Evolutionary conservation across 2,797 vertebrate species (phyloP).

Genomic region (Tamandua tetradactyla): DNA sequence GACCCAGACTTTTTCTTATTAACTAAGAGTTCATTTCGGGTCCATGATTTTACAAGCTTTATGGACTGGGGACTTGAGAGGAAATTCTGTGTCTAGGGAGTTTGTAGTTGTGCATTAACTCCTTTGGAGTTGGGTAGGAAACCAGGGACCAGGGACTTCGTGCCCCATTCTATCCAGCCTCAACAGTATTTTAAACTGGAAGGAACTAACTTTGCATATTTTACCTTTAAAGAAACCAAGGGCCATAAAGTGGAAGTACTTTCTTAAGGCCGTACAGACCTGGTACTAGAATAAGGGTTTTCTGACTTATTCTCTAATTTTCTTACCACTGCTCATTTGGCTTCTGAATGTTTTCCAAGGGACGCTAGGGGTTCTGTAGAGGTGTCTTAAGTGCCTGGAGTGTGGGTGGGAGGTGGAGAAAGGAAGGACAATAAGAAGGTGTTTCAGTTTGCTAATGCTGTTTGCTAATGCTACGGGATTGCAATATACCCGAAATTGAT

Average conservation of each 20-base stretch:
- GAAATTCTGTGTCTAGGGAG: no score
- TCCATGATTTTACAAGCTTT: no score
- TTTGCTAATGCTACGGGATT: no score
- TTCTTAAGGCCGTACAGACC: not conserved
- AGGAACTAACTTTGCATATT: not conserved
- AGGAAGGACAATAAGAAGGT: not conserved
- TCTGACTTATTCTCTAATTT: not conserved
- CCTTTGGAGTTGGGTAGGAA: no score
- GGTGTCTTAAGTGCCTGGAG: not conserved
- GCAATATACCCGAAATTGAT: no score
- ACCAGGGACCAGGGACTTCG: no score
- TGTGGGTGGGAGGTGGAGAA: not conserved
- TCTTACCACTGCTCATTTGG: not conserved
- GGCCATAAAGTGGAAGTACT: not conserved
- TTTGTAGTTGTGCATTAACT: no score
- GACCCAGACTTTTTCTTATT: no score
- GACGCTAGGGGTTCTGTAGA: accelerated
- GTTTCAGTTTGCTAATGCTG: no score
- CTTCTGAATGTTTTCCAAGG: not conserved
- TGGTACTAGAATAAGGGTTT: not conserved
- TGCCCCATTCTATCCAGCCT: no score
- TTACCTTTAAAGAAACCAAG: not conserved
- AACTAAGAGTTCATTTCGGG: no score
- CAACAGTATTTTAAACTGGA: not conserved
- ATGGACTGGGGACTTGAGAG: no score